These are phyloP conservation scores for Cheilosia soror DNA, from an alignment of 2,888 invertebrate genomes.

Conservation along the genomic window DNA sequence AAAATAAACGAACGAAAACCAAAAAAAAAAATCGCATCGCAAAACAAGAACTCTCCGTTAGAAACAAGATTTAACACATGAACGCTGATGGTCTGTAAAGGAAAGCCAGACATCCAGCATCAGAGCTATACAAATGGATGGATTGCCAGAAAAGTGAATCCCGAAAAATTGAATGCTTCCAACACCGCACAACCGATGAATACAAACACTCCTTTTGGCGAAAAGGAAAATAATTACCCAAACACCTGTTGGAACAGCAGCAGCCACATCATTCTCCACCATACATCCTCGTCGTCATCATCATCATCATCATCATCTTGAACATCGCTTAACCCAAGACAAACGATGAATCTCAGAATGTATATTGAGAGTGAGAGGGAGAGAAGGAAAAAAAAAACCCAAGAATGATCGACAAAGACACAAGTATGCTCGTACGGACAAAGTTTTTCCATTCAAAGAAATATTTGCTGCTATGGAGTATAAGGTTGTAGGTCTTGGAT, in stretches of 20 bases:
- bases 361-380: neutral
- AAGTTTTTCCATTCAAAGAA: constrained; percentile 51
- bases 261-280: constrained; percentile 42
- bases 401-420: constrained; percentile 51
- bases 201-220: constrained; percentile 52
- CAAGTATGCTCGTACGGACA: neutral
- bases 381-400: neutral
- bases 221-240: constrained; percentile 73
- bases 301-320: constrained; percentile 57
- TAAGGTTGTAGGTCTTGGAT: constrained; percentile 18
- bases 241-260: constrained; percentile 72
- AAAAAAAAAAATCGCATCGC: constrained; percentile 3
- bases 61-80: constrained; percentile 62
- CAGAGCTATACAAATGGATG: constrained; percentile 33
- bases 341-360: constrained; percentile 45
- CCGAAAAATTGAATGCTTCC: constrained; percentile 49
- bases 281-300: constrained; percentile 51
- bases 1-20: too few species aligned
- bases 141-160: constrained; percentile 66
- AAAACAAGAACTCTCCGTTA: constrained; percentile 59
- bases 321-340: constrained; percentile 62
- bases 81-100: neutral
- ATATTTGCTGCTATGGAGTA: constrained; percentile 30
- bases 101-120: constrained; percentile 20
- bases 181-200: constrained; percentile 11